phyloP scores from a whole-genome alignment of 2,113 vertebrate genomes.

The Osmerus mordax region DNA sequence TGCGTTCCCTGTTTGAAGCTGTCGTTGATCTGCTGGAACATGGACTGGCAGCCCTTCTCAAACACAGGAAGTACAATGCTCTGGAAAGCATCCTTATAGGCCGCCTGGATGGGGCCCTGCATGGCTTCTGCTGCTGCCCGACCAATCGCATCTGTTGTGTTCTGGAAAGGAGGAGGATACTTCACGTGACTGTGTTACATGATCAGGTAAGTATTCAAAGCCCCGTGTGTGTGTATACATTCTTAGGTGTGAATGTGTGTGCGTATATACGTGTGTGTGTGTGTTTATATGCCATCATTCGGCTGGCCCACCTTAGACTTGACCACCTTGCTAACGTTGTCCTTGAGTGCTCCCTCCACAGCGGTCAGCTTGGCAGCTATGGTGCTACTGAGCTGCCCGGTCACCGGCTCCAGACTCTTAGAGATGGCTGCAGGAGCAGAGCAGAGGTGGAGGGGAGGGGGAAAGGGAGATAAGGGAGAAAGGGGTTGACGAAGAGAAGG shows the following conservation, averaged over 20 bases:
- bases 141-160: slow-evolving; percentile 87
- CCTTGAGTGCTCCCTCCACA: slow-evolving; percentile 87
- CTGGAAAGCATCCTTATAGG: slow-evolving; percentile 93
- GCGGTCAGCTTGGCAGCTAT: slow-evolving; percentile 85
- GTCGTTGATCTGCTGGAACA: slow-evolving; percentile 99
- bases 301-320: slow-evolving; percentile 86
- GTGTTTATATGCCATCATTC: neutral
- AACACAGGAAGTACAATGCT: slow-evolving; percentile 89
- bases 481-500: neutral
- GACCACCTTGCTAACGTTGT: slow-evolving; percentile 88
- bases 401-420: slow-evolving; percentile 87
- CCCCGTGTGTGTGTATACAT: too few relatives aligned
- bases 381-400: slow-evolving; percentile 82
- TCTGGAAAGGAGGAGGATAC: slow-evolving; percentile 60
- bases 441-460: neutral
- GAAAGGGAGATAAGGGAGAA: neutral
- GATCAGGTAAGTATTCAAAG: too few relatives aligned
- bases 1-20: slow-evolving; percentile 97
- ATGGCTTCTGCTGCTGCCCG: slow-evolving; percentile 88
- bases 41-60: slow-evolving; percentile 95
- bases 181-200: too few relatives aligned
- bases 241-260: too few relatives aligned
- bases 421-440: slow-evolving; percentile 57
- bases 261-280: neutral
- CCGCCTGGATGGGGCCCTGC: slow-evolving; percentile 89